These are phyloP conservation scores for Oopsacas minuta DNA, from an alignment of 37 sponge, comb jelly and placozoan species.

Conservation along the genomic window DNA sequence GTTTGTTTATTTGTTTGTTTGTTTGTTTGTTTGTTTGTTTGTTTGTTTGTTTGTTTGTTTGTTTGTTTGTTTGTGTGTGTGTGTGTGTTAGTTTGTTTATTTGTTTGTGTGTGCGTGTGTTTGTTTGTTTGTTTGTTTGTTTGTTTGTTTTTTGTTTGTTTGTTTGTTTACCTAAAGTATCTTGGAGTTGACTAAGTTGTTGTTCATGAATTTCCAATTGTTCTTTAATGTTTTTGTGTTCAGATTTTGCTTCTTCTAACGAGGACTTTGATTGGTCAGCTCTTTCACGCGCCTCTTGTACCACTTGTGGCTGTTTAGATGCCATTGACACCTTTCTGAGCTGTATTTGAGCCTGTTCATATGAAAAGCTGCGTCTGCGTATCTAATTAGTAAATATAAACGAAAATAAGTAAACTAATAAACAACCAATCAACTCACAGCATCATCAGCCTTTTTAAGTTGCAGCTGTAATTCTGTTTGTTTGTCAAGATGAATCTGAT, in stretches of 20 bases:
- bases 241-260: background rate
- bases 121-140: background rate
- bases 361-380: background rate
- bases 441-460: background rate
- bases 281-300: background rate
- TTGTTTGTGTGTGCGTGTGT: background rate
- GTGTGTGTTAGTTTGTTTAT: background rate
- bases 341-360: background rate
- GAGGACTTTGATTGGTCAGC: background rate
- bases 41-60: background rate
- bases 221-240: background rate
- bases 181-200: background rate
- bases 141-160: background rate
- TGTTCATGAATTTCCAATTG: background rate
- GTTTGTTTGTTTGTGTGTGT: background rate
- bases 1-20: background rate
- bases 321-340: constrained; percentile 6
- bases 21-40: background rate
- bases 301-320: background rate
- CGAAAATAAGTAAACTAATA: background rate
- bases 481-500: background rate
- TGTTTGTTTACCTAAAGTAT: background rate
- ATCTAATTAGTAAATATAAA: background rate
- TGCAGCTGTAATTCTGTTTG: background rate
- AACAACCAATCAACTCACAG: background rate